phyloP scores from a whole-genome alignment of 2,113 vertebrate genomes.

The Phylloscopus whistleri region DNA sequence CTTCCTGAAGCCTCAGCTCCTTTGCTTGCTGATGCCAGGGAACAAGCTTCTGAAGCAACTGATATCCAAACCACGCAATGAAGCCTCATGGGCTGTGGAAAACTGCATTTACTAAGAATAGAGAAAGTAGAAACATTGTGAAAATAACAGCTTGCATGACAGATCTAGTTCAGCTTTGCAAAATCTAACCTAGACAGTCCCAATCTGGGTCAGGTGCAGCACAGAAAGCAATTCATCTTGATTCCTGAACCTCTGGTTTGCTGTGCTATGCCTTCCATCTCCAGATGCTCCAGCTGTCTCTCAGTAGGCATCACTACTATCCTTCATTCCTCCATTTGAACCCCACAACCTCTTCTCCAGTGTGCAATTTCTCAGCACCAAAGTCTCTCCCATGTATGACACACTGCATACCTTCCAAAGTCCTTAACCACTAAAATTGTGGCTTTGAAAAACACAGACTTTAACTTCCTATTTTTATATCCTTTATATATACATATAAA shows the following conservation, averaged over 20 bases:
- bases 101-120: constrained; percentile 6
- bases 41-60: background rate
- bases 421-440: background rate
- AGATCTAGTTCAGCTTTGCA: constrained; percentile 16
- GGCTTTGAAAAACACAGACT: background rate
- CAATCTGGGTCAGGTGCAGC: background rate
- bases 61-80: background rate
- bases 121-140: background rate
- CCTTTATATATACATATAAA: background rate
- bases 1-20: background rate
- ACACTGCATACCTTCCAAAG: background rate
- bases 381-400: background rate
- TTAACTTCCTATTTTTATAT: background rate
- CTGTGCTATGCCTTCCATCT: background rate
- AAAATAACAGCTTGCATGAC: constrained; percentile 25
- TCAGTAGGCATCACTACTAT: background rate
- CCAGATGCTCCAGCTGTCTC: background rate
- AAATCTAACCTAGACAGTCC: background rate
- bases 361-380: background rate
- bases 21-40: background rate
- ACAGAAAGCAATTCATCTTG: background rate
- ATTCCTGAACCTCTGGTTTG: background rate
- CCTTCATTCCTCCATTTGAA: background rate
- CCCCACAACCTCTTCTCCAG: background rate
- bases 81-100: background rate